Evolutionary conservation across 2,113 vertebrate species (phyloP).

Genomic region (Otocyon megalotis): DNA sequence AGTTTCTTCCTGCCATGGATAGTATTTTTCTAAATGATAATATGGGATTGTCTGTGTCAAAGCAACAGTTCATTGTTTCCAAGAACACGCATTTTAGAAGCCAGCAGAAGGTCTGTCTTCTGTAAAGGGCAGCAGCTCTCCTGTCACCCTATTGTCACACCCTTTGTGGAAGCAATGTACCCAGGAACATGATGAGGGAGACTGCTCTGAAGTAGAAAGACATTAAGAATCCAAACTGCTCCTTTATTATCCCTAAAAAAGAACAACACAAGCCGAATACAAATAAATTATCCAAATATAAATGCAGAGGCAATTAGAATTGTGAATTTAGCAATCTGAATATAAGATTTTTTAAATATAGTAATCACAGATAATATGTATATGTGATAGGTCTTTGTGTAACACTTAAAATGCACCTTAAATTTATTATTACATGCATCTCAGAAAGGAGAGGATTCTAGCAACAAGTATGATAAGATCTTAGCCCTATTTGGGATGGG

Average conservation of each 20-base stretch:
- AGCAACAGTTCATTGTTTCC: neutral
- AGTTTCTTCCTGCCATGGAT: slow-evolving; percentile 36
- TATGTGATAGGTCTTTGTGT: neutral
- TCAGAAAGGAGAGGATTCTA: neutral
- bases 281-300: neutral
- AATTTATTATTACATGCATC: neutral
- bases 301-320: neutral
- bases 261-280: neutral
- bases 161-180: neutral
- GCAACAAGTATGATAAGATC: neutral
- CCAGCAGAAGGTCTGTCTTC: neutral
- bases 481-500: neutral
- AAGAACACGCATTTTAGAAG: neutral
- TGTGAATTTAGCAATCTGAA: neutral
- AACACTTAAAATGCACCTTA: neutral
- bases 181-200: neutral
- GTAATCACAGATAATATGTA: neutral
- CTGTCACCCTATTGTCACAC: neutral
- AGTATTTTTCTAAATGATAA: slow-evolving; percentile 64
- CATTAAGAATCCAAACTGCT: neutral
- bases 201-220: neutral
- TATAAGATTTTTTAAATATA: neutral
- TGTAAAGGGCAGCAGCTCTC: neutral
- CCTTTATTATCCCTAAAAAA: neutral
- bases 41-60: slow-evolving; percentile 29